Conservation (phyloP, 2,797 vertebrate genomes). For the Protosalanx chinensis region DNA sequence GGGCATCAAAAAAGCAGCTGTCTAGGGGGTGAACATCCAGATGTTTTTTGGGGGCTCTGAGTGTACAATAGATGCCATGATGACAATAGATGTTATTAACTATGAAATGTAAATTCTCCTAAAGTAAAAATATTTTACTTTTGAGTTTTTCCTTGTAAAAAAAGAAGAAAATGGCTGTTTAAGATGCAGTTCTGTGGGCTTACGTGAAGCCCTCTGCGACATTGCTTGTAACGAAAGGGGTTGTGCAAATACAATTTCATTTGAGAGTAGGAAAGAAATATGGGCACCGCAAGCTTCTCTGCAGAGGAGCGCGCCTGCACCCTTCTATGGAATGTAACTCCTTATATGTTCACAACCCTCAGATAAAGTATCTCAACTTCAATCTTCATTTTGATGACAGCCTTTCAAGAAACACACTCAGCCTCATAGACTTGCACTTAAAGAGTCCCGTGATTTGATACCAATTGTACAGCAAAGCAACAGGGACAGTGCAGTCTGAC, state of each 20-base stretch:
- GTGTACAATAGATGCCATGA: background rate
- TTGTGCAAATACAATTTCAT: background rate
- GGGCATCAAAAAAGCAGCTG: background rate
- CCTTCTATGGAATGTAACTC: conserved; percentile 1
- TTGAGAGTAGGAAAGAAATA: background rate
- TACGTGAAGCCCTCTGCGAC: too few species aligned
- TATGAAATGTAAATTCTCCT: background rate
- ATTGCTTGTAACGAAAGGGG: too few species aligned
- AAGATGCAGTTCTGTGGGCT: background rate
- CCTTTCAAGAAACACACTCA: background rate
- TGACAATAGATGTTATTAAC: background rate
- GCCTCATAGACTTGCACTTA: too few species aligned
- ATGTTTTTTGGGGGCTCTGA: background rate
- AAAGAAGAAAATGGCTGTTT: background rate
- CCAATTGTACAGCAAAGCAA: background rate
- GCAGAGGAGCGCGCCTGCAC: background rate
- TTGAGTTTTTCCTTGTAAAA: too few species aligned
- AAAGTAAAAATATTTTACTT: too few species aligned
- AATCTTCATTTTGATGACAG: conserved; percentile 9
- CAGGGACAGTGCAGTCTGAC: conserved; percentile 8
- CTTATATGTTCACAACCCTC: conserved; percentile 9
- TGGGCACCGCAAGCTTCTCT: background rate
- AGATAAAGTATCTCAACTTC: conserved; percentile 1
- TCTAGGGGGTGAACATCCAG: background rate
- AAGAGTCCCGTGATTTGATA: background rate